Base-by-base conservation (phyloP, 2,113 vertebrate genomes). In the Larimichthys crocea region DNA sequence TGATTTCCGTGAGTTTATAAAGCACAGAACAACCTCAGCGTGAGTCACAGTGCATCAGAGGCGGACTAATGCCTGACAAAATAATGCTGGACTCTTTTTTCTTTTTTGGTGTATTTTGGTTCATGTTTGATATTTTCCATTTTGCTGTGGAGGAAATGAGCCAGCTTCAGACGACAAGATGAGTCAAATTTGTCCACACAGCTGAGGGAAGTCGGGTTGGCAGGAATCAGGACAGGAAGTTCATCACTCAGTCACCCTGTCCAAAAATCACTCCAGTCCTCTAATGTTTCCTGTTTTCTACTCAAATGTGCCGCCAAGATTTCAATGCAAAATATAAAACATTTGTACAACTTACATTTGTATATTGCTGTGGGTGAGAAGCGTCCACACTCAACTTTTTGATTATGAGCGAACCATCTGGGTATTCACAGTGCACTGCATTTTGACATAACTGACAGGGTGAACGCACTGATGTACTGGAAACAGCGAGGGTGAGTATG, bases 31-130 rank as follows among this genome's bases (percentile, higher is more conserved):
- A 53, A 56, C 60, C 52, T 50, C 79, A 62, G 42, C 0, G 14
- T 86, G 87, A 91, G 42, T 89, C 87, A 89, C 5, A 0, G 59
- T 11, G 62, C 52, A 56, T 83, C 84, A 86, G 31, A 83, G 61
- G 44, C 26, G 44, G 26, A 66, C 48, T 69, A 64, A 62, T 2
- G 46, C 70, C 74, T 42, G 22, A 46, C 71, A 19, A 42, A 31
- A 35, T 44, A 3, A 31, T 10, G 20, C 17, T 48, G n/a, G 26
- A 29, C 40, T 60, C 16, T 10, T 35, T 66, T 57, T 83, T 57
- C n/a, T 24, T 24, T 24, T 24, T 24, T 71, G 44, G 73, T 22
- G n/a, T 5, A 0, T 29, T 76, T 72, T 69, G 26, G 40, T 61
- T 49, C 0, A 22, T 61, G 82, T 64, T 60, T 70, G 40, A 60